Evolutionary conservation across 2,113 vertebrate genomes (phyloP).

Genomic region (Pachypanchax playfairii): DNA sequence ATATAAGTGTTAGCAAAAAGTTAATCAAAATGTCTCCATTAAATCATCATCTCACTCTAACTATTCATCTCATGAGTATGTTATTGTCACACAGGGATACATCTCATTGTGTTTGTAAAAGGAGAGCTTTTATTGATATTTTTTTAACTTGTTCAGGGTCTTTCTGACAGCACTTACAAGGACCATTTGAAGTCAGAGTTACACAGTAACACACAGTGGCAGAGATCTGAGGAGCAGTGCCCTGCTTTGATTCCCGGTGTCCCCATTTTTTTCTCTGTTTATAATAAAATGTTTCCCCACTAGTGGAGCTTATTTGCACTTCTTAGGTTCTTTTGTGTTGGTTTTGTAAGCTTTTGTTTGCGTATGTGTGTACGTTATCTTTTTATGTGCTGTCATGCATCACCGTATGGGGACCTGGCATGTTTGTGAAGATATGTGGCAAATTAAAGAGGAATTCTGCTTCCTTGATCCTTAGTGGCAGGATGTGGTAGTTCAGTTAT

Average conservation of each 20-base stretch:
- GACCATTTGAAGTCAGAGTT: conserved; percentile 62
- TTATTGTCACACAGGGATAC: conserved; percentile 38
- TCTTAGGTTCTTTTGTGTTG: conserved; percentile 8
- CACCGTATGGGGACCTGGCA: background rate
- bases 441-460: background rate
- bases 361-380: background rate
- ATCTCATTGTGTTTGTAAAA: conserved; percentile 31
- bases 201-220: conserved; percentile 45
- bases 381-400: conserved; percentile 1
- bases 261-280: conserved; percentile 38
- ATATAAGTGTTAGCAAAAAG: too few species aligned
- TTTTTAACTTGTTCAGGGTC: conserved; percentile 28
- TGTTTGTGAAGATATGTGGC: background rate
- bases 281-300: conserved; percentile 24
- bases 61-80: conserved; percentile 24
- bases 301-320: conserved; percentile 1
- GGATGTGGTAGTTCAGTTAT: too few species aligned
- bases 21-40: too few species aligned
- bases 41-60: conserved; percentile 12
- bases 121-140: conserved; percentile 39
- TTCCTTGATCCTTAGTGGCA: background rate
- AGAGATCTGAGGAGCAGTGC: conserved; percentile 54
- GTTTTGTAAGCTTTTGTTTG: conserved; percentile 19
- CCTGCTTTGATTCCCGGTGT: conserved; percentile 34
- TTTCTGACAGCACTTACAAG: conserved; percentile 53